A percentile compares a stretch with the other conserved stretches of the same genome.
These are phyloP conservation scores for Xyrichtys novacula DNA, from an alignment of 2,797 vertebrate genomes.

Conservation along the genomic window DNA sequence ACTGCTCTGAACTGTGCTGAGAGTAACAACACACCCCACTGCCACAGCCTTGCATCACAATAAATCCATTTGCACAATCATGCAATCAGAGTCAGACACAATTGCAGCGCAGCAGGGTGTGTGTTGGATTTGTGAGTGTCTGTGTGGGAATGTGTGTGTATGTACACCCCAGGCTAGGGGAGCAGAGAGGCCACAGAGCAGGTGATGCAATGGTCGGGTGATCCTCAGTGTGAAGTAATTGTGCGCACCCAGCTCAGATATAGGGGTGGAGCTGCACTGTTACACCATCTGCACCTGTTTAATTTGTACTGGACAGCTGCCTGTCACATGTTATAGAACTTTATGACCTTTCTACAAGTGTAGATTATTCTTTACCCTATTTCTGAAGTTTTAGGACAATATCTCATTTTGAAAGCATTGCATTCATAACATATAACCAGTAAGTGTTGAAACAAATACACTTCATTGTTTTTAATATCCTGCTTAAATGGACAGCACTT, in stretches of 20 bases:
- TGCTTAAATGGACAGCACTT: too few species aligned
- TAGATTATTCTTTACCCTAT: too few species aligned
- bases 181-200: conserved; percentile 7
- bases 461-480: too few species aligned
- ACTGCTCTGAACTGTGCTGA: conserved; percentile 5
- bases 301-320: neutral
- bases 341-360: neutral
- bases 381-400: neutral
- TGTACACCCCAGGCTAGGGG: neutral
- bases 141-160: conserved; percentile 8
- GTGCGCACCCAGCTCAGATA: neutral
- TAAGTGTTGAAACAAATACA: neutral
- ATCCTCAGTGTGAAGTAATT: conserved; percentile 24
- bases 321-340: neutral
- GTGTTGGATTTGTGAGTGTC: conserved; percentile 12
- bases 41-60: conserved; percentile 33
- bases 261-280: neutral
- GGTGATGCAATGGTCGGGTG: conserved; percentile 19
- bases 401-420: neutral
- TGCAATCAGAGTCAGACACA: conserved; percentile 20
- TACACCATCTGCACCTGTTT: conserved; percentile 20
- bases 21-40: conserved; percentile 44
- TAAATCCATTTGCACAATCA: conserved; percentile 55
- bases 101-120: conserved; percentile 13
- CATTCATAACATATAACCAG: neutral